phyloP scores from a whole-genome alignment of 2,797 vertebrate genomes.

The Potorous gilbertii region DNA sequence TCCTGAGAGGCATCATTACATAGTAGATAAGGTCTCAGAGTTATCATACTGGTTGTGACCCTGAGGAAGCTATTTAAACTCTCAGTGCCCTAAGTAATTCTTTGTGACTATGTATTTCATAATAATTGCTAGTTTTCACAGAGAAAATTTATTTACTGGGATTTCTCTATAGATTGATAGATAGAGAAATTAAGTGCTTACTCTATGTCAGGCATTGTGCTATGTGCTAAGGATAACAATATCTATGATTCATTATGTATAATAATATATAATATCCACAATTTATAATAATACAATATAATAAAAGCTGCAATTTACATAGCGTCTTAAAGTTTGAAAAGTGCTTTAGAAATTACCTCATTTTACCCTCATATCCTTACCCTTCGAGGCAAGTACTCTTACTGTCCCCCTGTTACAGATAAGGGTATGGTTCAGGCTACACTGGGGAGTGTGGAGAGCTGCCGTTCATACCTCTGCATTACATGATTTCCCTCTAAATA shows the following conservation, averaged over 20 bases:
- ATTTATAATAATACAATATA: not conserved
- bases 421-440: not conserved
- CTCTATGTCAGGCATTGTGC: not conserved
- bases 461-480: not conserved
- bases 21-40: not conserved
- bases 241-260: not conserved
- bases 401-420: too few relatives aligned
- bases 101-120: not conserved
- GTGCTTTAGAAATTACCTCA: not conserved
- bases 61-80: not conserved
- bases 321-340: too few relatives aligned
- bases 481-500: not conserved
- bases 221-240: not conserved
- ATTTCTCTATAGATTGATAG: not conserved
- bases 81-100: not conserved
- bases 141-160: not conserved
- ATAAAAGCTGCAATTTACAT: too few relatives aligned
- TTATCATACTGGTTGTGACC: not conserved
- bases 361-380: not conserved
- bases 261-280: not conserved
- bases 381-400: not conserved
- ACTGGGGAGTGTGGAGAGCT: not conserved
- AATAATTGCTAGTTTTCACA: not conserved
- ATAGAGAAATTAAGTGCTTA: not conserved
- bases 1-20: not conserved